Evolutionary conservation across 2,113 vertebrate genomes (phyloP).

Genomic region (Ciconia stormi): DNA sequence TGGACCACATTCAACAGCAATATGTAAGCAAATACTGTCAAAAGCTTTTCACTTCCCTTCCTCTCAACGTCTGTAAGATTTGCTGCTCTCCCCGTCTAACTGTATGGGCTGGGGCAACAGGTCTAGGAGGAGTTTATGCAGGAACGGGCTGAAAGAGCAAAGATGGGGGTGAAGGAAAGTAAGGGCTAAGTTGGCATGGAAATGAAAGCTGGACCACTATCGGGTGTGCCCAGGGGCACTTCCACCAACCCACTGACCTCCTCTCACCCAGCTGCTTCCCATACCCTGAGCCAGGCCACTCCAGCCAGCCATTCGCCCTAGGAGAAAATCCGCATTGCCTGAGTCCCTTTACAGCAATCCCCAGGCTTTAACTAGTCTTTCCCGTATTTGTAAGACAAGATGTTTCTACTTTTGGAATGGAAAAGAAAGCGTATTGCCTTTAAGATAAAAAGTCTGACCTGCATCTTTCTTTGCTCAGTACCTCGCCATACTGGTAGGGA

Average conservation of each 20-base stretch:
- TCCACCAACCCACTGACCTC: neutral
- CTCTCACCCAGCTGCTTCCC: neutral
- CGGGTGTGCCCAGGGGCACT: neutral
- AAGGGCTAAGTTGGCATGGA: neutral
- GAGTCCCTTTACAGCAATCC: neutral
- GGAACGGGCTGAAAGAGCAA: neutral
- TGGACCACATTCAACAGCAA: neutral
- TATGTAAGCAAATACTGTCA: neutral
- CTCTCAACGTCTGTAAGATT: neutral
- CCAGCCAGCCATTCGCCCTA: neutral
- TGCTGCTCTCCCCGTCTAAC: neutral
- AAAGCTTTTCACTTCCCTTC: neutral
- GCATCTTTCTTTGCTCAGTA: neutral
- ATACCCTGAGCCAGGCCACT: neutral
- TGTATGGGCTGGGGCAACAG: fast-evolving
- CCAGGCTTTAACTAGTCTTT: neutral
- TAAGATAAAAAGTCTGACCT: neutral
- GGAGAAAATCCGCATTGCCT: neutral
- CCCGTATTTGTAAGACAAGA: neutral
- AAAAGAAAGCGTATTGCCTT: neutral
- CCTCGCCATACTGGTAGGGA: neutral
- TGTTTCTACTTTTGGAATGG: neutral
- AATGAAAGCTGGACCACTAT: neutral
- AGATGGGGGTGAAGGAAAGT: neutral
- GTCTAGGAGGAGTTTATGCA: neutral